These are phyloP conservation scores for Bombus superbus DNA, from an alignment of 1,140 invertebrate genomes.

Conservation along the genomic window DNA sequence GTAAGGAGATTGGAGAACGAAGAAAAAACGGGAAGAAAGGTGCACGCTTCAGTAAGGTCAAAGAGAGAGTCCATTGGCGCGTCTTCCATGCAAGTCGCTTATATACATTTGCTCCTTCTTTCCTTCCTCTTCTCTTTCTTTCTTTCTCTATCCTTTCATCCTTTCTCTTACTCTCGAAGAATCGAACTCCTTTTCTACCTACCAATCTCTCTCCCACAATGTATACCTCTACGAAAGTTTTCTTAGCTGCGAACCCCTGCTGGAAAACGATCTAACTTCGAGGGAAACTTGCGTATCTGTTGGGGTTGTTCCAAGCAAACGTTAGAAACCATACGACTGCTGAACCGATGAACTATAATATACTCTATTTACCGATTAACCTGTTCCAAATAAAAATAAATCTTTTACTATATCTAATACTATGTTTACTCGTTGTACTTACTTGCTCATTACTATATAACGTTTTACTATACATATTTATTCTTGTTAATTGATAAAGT, in stretches of 20 bases:
- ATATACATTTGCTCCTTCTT: constrained; percentile 73
- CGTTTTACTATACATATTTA: neutral
- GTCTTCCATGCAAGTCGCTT: constrained; percentile 72
- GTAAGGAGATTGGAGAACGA: constrained; percentile 36
- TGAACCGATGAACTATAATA: too few species aligned
- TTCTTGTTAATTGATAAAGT: neutral
- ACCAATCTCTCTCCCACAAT: constrained; percentile 39
- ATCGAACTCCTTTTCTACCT: constrained; percentile 44
- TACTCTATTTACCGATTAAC: too few species aligned
- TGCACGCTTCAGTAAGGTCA: constrained; percentile 77
- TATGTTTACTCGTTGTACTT: too few species aligned
- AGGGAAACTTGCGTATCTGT: neutral
- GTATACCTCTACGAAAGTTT: constrained; percentile 10
- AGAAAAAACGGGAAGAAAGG: constrained; percentile 64
- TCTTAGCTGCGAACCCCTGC: constrained; percentile 16
- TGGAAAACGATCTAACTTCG: neutral
- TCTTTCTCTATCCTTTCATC: constrained; percentile 38
- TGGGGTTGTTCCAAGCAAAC: neutral
- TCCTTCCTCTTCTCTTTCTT: constrained; percentile 33
- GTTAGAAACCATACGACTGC: too few species aligned
- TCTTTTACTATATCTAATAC: neutral
- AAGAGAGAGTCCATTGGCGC: constrained; percentile 79
- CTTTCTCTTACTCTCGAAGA: constrained; percentile 20
- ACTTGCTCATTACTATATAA: too few species aligned
- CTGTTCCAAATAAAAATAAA: neutral